Percentiles rank a stretch among this genome's conserved stretches.
phyloP scores from a whole-genome alignment of 2,888 invertebrate species.

The Sinhomidia bicolor region DNA sequence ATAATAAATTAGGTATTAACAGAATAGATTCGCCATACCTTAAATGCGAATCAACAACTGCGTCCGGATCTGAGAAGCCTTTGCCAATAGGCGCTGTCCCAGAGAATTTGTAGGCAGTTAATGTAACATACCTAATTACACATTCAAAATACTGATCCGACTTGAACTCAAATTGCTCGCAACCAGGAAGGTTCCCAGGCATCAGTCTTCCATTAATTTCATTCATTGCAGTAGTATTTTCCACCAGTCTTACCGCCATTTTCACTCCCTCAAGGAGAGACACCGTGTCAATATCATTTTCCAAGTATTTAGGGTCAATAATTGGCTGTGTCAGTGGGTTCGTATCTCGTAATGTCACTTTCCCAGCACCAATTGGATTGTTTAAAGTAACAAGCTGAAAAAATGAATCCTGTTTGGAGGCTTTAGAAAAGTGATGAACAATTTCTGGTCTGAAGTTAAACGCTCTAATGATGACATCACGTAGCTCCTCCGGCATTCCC shows the following conservation, averaged over 20 bases:
- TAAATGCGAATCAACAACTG: constrained; percentile 76
- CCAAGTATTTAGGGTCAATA: constrained; percentile 76
- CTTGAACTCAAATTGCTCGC: constrained; percentile 72
- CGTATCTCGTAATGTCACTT: constrained; percentile 59
- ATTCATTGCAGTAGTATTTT: constrained; percentile 74
- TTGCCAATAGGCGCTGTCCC: constrained; percentile 76
- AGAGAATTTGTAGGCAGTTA: constrained; percentile 76
- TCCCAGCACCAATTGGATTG: constrained; percentile 70
- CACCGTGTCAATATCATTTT: constrained; percentile 70
- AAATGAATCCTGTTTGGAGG: constrained; percentile 71
- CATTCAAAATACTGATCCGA: constrained; percentile 77
- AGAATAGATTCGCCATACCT: too few relatives aligned
- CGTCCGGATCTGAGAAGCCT: constrained; percentile 65
- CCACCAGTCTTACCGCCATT: constrained; percentile 74
- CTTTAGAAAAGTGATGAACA: constrained; percentile 47
- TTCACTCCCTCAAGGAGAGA: constrained; percentile 75
- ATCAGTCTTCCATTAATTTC: constrained; percentile 74
- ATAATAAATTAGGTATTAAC: too few relatives aligned
- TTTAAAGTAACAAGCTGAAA: constrained; percentile 73
- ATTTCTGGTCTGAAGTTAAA: constrained; percentile 73
- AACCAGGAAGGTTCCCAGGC: constrained; percentile 72
- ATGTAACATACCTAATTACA: constrained; percentile 70
- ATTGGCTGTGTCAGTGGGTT: constrained; percentile 70
- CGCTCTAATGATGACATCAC: constrained; percentile 26
- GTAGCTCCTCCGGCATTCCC: constrained; percentile 59